A percentile compares a stretch with the other conserved stretches of the same genome.
These are phyloP conservation scores for Sceliomorpha sp. DNA, from an alignment of 2,888 invertebrate species.

Conservation along the genomic window DNA sequence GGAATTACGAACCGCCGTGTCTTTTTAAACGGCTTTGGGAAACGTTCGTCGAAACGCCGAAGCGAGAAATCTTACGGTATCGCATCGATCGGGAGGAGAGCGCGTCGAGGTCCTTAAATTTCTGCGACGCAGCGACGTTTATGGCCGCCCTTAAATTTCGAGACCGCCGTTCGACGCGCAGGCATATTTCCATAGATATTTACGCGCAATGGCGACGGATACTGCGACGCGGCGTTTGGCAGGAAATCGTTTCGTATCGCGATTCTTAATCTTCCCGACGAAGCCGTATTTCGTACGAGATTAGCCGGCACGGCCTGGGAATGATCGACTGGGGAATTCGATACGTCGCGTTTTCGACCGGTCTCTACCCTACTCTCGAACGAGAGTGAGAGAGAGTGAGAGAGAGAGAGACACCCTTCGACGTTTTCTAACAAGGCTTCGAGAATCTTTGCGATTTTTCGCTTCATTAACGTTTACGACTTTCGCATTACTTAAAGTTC, in stretches of 20 bases:
- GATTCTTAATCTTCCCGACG: slow-evolving; percentile 36
- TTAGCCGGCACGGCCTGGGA: slow-evolving; percentile 22
- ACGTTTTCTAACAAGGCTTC: too few relatives aligned
- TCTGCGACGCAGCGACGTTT: slow-evolving; percentile 29
- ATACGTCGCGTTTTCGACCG: too few relatives aligned
- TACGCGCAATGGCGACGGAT: slow-evolving; percentile 12
- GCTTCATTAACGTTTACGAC: too few relatives aligned
- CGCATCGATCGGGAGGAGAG: too few relatives aligned
- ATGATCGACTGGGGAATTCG: slow-evolving; percentile 34
- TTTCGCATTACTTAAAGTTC: too few relatives aligned
- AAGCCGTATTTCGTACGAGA: slow-evolving; percentile 40
- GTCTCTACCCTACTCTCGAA: too few relatives aligned
- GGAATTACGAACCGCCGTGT: too few relatives aligned
- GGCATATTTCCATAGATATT: slow-evolving; percentile 21
- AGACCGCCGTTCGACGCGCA: background rate
- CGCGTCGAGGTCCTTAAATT: slow-evolving; percentile 17
- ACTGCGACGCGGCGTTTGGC: slow-evolving; percentile 13
- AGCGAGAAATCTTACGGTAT: slow-evolving; percentile 26
- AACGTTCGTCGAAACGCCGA: slow-evolving; percentile 1
- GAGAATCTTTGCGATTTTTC: too few relatives aligned
- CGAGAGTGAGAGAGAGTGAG: too few relatives aligned
- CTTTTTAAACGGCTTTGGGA: too few relatives aligned
- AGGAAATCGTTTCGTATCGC: slow-evolving; percentile 23
- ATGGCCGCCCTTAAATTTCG: slow-evolving; percentile 24
- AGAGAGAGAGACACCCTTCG: too few relatives aligned